Evolutionary conservation across 2,888 invertebrate species (phyloP), one percentile per base, ranked within the genome.

Genomic region (Epirrita christyi): DNA sequence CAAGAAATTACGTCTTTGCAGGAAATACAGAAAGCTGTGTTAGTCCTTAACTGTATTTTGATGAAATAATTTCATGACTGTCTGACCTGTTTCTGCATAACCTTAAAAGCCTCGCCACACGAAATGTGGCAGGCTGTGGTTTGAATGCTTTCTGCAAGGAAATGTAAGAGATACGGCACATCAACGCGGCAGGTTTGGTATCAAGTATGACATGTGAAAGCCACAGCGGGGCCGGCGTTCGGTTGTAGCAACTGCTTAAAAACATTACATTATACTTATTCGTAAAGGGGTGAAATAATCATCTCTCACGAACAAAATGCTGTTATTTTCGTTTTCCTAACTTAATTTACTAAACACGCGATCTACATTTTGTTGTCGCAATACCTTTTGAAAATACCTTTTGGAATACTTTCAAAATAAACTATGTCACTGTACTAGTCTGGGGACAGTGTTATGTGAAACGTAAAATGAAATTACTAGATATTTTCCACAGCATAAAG

Each of bases 401-500:
- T 11, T 43, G 49, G 60, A 65, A 67, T 61, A 66, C 67, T 66
- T 67, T 62, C 54, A 64, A 67, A 64, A 71, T 66, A 76, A 70
- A 72, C 71, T 74, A 53, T 73, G 70, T 70, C 64, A 63, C 64
- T 60, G n/a, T n/a, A 66, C 63, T 66, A 55, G 64, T 65, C 59
- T 59, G 57, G 59, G 58, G 51, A 67, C 64, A 66, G 68, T 66
- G 71, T 70, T 64, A 70, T 62, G 66, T 71, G 68, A 69, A 71
- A 76, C 70, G 72, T 76, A 67, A 75, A 78, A 78, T 75, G 61
- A 76, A 73, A 80, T 80, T 73, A 75, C 73, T 68, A 68, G 70
- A 75, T 75, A 71, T 65, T 71, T 73, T 71, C 61, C 67, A 67
- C 70, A 63, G 69, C 66, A 53, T 67, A 66, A 62, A 63, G 76